A percentile compares a stretch with the other conserved stretches of the same genome.
These are phyloP conservation scores for Ecliptopera silaceata DNA, from an alignment of 2,888 invertebrate genomes.

Conservation along the genomic window DNA sequence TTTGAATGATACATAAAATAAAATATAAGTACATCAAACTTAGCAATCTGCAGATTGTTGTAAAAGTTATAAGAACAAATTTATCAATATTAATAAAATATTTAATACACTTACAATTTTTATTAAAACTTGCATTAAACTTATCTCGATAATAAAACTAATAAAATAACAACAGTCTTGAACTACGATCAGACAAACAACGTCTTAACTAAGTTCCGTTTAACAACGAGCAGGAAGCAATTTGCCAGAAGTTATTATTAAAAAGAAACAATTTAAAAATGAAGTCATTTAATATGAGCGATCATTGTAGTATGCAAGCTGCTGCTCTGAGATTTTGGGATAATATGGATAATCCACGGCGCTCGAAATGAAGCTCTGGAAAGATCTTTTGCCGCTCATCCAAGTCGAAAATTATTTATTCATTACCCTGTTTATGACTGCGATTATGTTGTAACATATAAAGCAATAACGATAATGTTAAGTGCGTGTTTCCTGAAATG, in stretches of 20 bases:
- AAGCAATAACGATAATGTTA: conserved; percentile 43
- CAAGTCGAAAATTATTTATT: conserved; percentile 72
- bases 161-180: conserved; percentile 11
- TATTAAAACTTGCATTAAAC: too few species aligned
- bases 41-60: too few species aligned
- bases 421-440: conserved; percentile 62
- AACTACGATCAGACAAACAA: conserved; percentile 7
- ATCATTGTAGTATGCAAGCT: conserved; percentile 56
- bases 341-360: conserved; percentile 75
- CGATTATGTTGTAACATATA: conserved; percentile 54
- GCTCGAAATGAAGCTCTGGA: conserved; percentile 68
- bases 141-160: background rate
- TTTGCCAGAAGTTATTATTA: conserved; percentile 58
- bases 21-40: too few species aligned
- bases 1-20: too few species aligned
- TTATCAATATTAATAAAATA: too few species aligned
- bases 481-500: conserved; percentile 38
- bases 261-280: conserved; percentile 65
- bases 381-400: conserved; percentile 63
- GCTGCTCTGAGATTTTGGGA: conserved; percentile 71
- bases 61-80: too few species aligned
- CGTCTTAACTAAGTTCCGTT: conserved; percentile 11
- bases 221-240: conserved; percentile 39
- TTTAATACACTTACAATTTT: too few species aligned
- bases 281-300: conserved; percentile 66